Evolutionary conservation across 2,888 invertebrate species (phyloP).

Genomic region (Elmis aenea): DNA sequence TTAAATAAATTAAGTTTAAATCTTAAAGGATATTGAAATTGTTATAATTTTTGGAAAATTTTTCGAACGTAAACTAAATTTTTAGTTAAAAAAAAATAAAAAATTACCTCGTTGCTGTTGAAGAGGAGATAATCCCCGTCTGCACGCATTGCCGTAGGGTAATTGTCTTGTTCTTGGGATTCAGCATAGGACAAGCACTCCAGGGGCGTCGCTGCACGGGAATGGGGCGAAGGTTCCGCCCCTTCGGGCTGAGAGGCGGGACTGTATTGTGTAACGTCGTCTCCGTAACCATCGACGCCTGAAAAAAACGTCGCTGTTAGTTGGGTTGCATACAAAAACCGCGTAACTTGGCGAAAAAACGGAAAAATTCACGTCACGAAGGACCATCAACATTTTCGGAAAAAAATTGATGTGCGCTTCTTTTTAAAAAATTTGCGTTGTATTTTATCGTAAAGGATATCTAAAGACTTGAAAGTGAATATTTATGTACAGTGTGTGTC

Average conservation of each 20-base stretch:
- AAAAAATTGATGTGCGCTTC: no score
- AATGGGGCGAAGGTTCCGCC: slow-evolving; percentile 44
- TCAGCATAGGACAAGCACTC: slow-evolving; percentile 36
- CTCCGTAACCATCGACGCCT: slow-evolving; percentile 26
- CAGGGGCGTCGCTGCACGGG: slow-evolving; percentile 38
- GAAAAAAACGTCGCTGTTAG: slow-evolving; percentile 13
- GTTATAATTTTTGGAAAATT: no score
- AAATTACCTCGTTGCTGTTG: slow-evolving; percentile 34
- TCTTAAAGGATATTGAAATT: no score
- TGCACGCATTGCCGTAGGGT: slow-evolving; percentile 34
- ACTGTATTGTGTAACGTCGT: slow-evolving; percentile 37
- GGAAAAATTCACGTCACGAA: no score
- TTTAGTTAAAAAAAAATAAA: no score
- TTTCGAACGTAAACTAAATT: no score
- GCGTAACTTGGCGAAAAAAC: neutral
- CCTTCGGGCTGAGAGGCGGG: slow-evolving; percentile 42
- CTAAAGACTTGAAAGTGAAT: no score
- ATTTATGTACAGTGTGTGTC: no score
- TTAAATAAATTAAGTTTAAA: no score
- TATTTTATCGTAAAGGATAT: no score
- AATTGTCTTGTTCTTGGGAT: slow-evolving; percentile 34
- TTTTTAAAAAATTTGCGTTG: no score
- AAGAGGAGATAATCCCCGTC: slow-evolving; percentile 34
- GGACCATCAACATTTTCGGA: no score
- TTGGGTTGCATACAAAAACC: slow-evolving; percentile 17